These are phyloP conservation scores for Babylonia areolata DNA, from an alignment of 1,140 invertebrate genomes.

Conservation along the genomic window DNA sequence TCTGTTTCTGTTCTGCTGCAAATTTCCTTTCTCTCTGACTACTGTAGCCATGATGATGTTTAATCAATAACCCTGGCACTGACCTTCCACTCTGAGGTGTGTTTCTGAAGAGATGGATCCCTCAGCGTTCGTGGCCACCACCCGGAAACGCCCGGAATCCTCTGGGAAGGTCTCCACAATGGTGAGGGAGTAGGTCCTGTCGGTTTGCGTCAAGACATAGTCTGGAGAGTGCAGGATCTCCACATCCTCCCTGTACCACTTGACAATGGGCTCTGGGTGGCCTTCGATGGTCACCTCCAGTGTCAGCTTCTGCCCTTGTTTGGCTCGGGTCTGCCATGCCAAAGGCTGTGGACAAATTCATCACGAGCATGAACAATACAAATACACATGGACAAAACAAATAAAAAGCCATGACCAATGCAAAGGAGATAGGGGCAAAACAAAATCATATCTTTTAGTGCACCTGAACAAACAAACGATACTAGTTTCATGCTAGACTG, in stretches of 20 bases:
- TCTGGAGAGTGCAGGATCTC: constrained; percentile 69
- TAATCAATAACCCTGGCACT: constrained; percentile 18
- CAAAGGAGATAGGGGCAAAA: no score
- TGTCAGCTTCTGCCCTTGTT: constrained; percentile 83
- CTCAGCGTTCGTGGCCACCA: constrained; percentile 91
- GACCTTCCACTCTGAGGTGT: constrained; percentile 69
- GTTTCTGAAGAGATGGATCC: constrained; percentile 82
- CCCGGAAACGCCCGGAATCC: constrained; percentile 95
- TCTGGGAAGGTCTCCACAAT: constrained; percentile 96
- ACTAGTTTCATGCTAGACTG: no score
- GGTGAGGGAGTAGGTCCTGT: constrained; percentile 81
- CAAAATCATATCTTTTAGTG: no score
- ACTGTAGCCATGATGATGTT: no score
- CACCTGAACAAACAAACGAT: no score
- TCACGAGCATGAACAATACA: not conserved
- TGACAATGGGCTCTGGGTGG: constrained; percentile 83
- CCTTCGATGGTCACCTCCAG: constrained; percentile 86
- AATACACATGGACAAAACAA: no score
- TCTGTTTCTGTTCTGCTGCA: no score
- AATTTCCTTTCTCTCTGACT: no score
- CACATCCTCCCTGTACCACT: constrained; percentile 85
- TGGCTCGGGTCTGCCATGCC: constrained; percentile 76
- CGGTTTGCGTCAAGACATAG: constrained; percentile 67
- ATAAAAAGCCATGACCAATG: no score
- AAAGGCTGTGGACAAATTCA: constrained; percentile 48